Percentiles rank a stretch among this genome's conserved stretches.
phyloP scores from a whole-genome alignment of 2,888 invertebrate genomes.

The Cantharis flavilabris region DNA sequence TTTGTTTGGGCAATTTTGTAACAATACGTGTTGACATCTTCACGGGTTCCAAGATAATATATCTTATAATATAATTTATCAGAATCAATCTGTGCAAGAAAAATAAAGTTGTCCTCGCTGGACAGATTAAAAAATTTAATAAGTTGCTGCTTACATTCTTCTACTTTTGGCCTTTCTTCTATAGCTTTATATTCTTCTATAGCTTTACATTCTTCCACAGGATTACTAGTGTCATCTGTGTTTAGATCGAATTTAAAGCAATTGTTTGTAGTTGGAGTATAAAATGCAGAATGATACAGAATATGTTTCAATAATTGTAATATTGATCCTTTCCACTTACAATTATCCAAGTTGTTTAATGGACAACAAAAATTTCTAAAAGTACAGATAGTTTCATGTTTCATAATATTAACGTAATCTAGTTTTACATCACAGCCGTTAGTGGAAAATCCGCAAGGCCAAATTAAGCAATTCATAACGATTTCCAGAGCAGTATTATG shows the following conservation, averaged over 20 bases:
- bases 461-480: background rate
- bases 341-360: background rate
- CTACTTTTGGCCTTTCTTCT: background rate
- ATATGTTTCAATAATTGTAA: background rate
- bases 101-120: background rate
- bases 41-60: background rate
- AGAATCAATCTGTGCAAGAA: background rate
- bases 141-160: background rate
- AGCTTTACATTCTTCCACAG: background rate
- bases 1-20: background rate
- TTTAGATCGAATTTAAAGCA: background rate
- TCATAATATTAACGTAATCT: background rate
- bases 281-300: background rate
- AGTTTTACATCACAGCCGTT: background rate
- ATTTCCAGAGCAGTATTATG: background rate
- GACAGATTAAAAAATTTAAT: background rate
- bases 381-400: background rate
- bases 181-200: background rate
- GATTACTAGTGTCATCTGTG: background rate
- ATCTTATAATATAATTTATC: background rate
- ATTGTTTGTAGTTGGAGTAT: background rate
- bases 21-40: background rate
- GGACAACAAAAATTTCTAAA: background rate
- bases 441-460: background rate
- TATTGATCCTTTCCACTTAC: background rate